Evolutionary conservation across 2,888 invertebrate species (phyloP).

Genomic region (Andrena chrysosceles): DNA sequence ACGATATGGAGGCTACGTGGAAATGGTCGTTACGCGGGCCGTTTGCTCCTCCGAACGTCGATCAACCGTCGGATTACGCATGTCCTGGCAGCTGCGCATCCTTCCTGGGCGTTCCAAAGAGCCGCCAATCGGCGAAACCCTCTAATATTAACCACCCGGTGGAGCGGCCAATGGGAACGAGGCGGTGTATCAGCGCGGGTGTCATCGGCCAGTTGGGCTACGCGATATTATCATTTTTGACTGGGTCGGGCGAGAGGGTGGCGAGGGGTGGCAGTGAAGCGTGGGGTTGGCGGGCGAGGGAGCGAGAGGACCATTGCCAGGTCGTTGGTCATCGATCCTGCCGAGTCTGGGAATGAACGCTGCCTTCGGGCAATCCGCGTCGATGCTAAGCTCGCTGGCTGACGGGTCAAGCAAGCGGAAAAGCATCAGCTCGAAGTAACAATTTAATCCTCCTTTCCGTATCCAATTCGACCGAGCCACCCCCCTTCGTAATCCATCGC

Average conservation of each 20-base stretch:
- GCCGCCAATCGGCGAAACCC: slow-evolving; percentile 78
- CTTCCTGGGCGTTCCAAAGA: slow-evolving; percentile 83
- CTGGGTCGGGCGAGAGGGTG: slow-evolving; percentile 1
- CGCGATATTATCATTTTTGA: slow-evolving; percentile 78
- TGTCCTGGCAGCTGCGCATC: slow-evolving; percentile 84
- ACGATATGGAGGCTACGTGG: slow-evolving; percentile 47
- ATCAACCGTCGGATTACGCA: slow-evolving; percentile 80
- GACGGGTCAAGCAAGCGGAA: slow-evolving; percentile 70
- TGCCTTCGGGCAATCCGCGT: slow-evolving; percentile 59
- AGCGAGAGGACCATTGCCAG: not conserved
- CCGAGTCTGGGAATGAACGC: slow-evolving; percentile 68
- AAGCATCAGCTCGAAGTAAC: slow-evolving; percentile 66
- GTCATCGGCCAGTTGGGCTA: slow-evolving; percentile 81
- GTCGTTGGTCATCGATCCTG: slow-evolving; percentile 77
- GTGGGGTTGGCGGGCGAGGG: not conserved
- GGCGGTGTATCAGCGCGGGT: slow-evolving; percentile 77
- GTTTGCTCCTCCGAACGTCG: slow-evolving; percentile 66
- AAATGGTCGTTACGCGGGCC: slow-evolving; percentile 66
- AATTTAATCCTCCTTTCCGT: slow-evolving; percentile 66
- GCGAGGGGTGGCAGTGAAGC: not conserved
- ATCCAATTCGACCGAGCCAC: slow-evolving; percentile 43
- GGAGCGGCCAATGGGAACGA: slow-evolving; percentile 76
- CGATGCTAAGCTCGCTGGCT: slow-evolving; percentile 60
- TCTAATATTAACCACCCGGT: slow-evolving; percentile 75
- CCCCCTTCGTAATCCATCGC: slow-evolving; percentile 39